Conservation (phyloP, 2,888 invertebrate genomes). For the Scaptomyza cyrtandrae region DNA sequence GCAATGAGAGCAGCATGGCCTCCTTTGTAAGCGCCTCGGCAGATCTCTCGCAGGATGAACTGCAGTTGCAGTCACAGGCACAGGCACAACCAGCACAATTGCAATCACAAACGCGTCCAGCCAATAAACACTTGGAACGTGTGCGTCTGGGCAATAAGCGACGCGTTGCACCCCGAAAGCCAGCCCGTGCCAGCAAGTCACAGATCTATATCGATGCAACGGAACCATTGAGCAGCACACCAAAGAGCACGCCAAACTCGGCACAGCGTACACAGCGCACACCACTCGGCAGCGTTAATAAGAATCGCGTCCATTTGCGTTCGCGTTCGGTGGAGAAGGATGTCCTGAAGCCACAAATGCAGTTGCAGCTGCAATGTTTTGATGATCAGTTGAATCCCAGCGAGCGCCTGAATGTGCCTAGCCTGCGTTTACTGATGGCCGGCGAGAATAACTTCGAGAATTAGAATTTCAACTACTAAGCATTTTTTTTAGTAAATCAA, state of each 20-base stretch:
- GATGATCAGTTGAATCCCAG: slow-evolving; percentile 73
- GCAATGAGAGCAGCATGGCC: slow-evolving; percentile 69
- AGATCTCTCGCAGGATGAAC: slow-evolving; percentile 42
- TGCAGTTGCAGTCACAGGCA: background rate
- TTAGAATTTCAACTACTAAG: slow-evolving; percentile 40
- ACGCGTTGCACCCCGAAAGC: slow-evolving; percentile 63
- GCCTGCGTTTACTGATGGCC: slow-evolving; percentile 38
- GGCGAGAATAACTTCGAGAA: slow-evolving; percentile 29
- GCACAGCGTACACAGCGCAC: slow-evolving; percentile 66
- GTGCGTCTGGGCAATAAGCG: slow-evolving; percentile 71
- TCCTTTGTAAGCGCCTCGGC: slow-evolving; percentile 57
- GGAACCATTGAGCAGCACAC: slow-evolving; percentile 36
- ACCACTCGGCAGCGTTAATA: slow-evolving; percentile 79
- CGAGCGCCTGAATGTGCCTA: slow-evolving; percentile 39
- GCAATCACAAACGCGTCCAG: slow-evolving; percentile 17
- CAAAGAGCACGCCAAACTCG: slow-evolving; percentile 42
- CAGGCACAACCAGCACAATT: background rate
- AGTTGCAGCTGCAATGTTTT: slow-evolving; percentile 63
- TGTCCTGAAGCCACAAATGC: slow-evolving; percentile 57
- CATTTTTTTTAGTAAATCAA: slow-evolving; percentile 20
- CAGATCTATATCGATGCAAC: slow-evolving; percentile 74
- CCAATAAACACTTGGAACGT: slow-evolving; percentile 77
- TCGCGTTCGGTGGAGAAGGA: slow-evolving; percentile 77
- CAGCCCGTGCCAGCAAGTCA: slow-evolving; percentile 54
- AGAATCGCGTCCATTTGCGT: slow-evolving; percentile 73